Conservation (phyloP, 1,140 invertebrate genomes). For the Ganaspis sp. region DNA sequence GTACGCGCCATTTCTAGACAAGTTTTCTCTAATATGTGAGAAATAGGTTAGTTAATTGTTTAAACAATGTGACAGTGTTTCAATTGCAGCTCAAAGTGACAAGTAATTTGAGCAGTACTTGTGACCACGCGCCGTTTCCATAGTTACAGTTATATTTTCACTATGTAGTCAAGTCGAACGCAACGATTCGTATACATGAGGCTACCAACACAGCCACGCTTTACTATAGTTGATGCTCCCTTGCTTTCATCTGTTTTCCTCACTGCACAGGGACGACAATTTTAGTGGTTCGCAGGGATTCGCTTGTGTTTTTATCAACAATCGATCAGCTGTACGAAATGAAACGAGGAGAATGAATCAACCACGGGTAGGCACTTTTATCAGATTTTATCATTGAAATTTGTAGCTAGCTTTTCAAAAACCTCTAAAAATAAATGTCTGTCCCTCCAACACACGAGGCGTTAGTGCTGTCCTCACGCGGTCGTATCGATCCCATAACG, state of each 20-base stretch:
- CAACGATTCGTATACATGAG: neutral
- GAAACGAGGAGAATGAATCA: neutral
- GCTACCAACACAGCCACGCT: neutral
- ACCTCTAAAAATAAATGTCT: neutral
- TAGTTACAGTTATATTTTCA: constrained; percentile 29
- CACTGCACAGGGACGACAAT: constrained; percentile 32
- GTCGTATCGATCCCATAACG: constrained; percentile 36
- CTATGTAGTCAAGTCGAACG: constrained; percentile 4
- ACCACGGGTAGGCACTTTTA: constrained; percentile 15
- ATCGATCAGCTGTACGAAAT: neutral
- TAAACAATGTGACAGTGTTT: neutral
- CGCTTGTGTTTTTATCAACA: constrained; percentile 5
- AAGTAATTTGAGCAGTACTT: neutral
- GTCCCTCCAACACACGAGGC: neutral
- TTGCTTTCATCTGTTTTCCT: constrained; percentile 26
- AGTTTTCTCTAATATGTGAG: neutral
- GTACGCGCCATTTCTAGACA: constrained; percentile 34
- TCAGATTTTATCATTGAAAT: neutral
- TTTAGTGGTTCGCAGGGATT: constrained; percentile 17
- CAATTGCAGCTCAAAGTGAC: neutral
- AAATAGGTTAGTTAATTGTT: neutral
- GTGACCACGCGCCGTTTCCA: constrained; percentile 16
- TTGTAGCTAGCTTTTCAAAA: constrained; percentile 4
- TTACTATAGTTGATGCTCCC: neutral
- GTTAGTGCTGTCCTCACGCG: constrained; percentile 41